Evolutionary conservation across 2,113 vertebrate species (phyloP), one percentile per base, ranked within the genome.

Genomic region (Ia io): DNA sequence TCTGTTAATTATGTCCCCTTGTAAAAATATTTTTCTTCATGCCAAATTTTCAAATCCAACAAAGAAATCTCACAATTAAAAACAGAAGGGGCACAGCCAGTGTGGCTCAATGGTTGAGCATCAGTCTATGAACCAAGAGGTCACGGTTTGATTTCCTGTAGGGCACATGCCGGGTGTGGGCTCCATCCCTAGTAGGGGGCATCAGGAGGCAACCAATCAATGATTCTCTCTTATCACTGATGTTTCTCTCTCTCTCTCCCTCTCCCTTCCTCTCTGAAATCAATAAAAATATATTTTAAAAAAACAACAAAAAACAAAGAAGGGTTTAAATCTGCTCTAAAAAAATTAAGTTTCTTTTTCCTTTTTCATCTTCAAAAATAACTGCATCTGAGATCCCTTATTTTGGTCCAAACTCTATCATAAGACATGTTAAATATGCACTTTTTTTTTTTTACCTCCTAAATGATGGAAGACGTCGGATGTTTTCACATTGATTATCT

Each of bases 391-490:
- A 69, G n/a, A 80, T 47, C 1, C 16, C 40, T 86, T 94, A 67
- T 69, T 96, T 91, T 51, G 23, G 35, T 16, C 16, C 17, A 90
- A 90, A 88, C 20, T 94, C 14, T 90, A 63, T n/a, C 14, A 65
- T 8, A 95, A 71, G 6, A 61, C 74, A 49, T 44, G 32, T 37
- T 93, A 90, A 84, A 71, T n/a, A 95, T 53, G 1, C 70, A 83
- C 8, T 94, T 95, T 42, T 61, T 49, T 18, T 91, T 91, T 97
- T 91, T 97, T 98, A 99, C 99, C 99, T 99, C 98, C 98, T 99
- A 97, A 99, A 99, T 16, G 99, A 99, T 25, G 98, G 98, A 76
- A 99, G 98, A 93, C 98, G 98, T 51, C 99, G 98, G 95, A 99
- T 96, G 56, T 98, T 98, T 98, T 99, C 99, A 98, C 99, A 98